phyloP scores from a whole-genome alignment of 2,888 invertebrate genomes.

The Uloborus plumipes region DNA sequence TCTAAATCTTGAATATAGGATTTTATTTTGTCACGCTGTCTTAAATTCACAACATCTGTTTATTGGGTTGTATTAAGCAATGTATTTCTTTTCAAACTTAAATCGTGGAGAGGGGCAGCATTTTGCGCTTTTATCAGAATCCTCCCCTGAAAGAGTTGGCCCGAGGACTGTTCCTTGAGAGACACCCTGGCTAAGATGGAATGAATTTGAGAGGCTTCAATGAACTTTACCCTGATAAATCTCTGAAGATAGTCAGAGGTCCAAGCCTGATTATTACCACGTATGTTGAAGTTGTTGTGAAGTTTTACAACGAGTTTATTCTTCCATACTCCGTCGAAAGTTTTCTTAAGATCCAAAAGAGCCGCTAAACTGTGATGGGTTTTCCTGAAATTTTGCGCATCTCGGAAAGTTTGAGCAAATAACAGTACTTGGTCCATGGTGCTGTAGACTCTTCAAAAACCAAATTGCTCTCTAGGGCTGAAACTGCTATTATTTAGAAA shows the following conservation, averaged over 20 bases:
- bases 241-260: constrained; percentile 12
- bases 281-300: background rate
- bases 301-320: constrained; percentile 9
- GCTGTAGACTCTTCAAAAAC: background rate
- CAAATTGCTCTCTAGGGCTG: background rate
- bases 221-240: constrained; percentile 22
- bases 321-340: constrained; percentile 16
- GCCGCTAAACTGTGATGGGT: constrained; percentile 8
- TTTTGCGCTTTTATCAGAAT: too few relatives aligned
- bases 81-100: too few relatives aligned
- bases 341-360: constrained; percentile 14
- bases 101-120: too few relatives aligned
- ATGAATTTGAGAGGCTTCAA: background rate
- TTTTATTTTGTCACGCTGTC: too few relatives aligned
- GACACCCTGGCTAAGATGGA: constrained; percentile 10
- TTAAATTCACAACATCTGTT: too few relatives aligned
- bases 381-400: constrained; percentile 7
- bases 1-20: too few relatives aligned
- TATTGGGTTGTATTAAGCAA: too few relatives aligned
- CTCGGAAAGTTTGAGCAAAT: constrained; percentile 10
- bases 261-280: constrained; percentile 9
- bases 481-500: constrained; percentile 11
- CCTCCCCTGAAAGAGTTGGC: background rate
- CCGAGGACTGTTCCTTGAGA: background rate
- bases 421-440: constrained; percentile 6